These are phyloP conservation scores for Pagetopsis macropterus DNA, from an alignment of 2,797 vertebrate species.

Conservation along the genomic window DNA sequence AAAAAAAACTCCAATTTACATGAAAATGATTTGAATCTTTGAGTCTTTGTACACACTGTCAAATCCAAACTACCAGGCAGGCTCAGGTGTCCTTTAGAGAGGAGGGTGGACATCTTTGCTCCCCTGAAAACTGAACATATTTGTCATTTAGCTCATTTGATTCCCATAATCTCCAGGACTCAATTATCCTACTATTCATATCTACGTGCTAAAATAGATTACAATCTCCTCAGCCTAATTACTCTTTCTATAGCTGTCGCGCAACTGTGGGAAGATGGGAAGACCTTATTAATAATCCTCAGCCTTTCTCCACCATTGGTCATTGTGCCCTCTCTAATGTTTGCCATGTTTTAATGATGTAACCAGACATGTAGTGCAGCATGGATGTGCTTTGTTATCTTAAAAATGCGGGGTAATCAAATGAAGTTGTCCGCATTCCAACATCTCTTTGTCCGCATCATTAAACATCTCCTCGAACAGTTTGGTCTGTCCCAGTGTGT, in stretches of 20 bases:
- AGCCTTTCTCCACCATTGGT: conserved; percentile 30
- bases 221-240: conserved; percentile 74
- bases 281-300: conserved; percentile 51
- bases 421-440: conserved; percentile 21
- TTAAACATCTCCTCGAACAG: conserved; percentile 7
- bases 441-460: conserved; percentile 15
- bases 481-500: conserved; percentile 13
- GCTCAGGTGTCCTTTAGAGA: conserved; percentile 25
- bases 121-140: conserved; percentile 8
- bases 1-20: conserved; percentile 34
- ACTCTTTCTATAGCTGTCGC: conserved; percentile 56
- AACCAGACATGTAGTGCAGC: conserved; percentile 4
- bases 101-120: not conserved
- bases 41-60: not conserved
- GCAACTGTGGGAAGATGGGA: conserved; percentile 51
- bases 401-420: not conserved
- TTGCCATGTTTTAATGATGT: not conserved
- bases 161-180: conserved; percentile 52
- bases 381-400: not conserved
- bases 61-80: conserved; percentile 20
- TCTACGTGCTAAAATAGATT: conserved; percentile 72
- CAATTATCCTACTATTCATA: conserved; percentile 74
- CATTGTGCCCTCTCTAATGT: conserved; percentile 8
- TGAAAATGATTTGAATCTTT: conserved; percentile 41
- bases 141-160: conserved; percentile 48